phyloP scores from a whole-genome alignment of 2,888 invertebrate species.

The Eristalis intricaria region DNA sequence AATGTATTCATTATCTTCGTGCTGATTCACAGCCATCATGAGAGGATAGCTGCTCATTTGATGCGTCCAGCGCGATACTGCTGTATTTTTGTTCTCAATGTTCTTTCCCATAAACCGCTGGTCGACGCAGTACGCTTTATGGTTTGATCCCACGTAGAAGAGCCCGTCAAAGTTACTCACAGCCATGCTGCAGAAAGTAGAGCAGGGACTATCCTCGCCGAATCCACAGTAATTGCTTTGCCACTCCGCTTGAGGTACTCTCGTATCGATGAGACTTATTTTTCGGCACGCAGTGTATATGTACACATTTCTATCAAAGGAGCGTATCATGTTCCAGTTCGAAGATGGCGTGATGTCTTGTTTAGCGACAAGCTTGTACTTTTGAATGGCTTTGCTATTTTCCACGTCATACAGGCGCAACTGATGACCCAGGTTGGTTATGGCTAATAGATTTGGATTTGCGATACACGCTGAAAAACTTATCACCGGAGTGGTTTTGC shows the following conservation, averaged over 20 bases:
- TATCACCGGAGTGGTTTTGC: constrained; percentile 75
- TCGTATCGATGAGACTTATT: constrained; percentile 76
- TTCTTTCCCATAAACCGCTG: constrained; percentile 74
- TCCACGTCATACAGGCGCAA: constrained; percentile 75
- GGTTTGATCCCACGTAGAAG: constrained; percentile 78
- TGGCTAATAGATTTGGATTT: constrained; percentile 72
- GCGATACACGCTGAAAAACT: constrained; percentile 76
- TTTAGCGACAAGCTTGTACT: not conserved
- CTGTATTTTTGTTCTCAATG: constrained; percentile 58
- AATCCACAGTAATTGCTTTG: constrained; percentile 46
- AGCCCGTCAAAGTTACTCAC: constrained; percentile 76
- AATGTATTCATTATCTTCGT: constrained; percentile 75
- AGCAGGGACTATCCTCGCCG: constrained; percentile 72
- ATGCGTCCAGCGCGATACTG: constrained; percentile 77
- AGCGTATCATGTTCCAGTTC: constrained; percentile 76
- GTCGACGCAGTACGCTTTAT: constrained; percentile 78
- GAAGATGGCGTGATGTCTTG: constrained; percentile 24
- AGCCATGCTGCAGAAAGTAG: constrained; percentile 75
- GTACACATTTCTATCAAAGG: constrained; percentile 74
- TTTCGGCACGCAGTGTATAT: constrained; percentile 75
- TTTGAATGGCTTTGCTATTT: constrained; percentile 40
- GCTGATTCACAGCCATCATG: constrained; percentile 74
- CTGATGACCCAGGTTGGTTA: constrained; percentile 76
- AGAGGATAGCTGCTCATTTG: constrained; percentile 77
- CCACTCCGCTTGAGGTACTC: constrained; percentile 74